phyloP scores from a whole-genome alignment of 2,888 invertebrate genomes.

The Petrolisthes manimaculis region DNA sequence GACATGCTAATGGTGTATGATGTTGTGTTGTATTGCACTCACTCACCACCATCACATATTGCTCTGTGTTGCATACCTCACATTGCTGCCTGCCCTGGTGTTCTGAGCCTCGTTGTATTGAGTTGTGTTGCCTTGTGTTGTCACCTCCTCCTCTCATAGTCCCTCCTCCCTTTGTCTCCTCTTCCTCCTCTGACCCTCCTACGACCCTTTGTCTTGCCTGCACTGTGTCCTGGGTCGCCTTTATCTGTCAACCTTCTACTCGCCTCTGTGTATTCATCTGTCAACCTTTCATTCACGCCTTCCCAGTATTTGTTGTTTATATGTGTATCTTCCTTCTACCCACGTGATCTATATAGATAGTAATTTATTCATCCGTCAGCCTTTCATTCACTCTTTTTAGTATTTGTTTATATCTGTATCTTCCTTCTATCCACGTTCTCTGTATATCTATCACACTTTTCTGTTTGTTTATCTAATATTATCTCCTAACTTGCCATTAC shows the following conservation, averaged over 20 bases:
- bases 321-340: not conserved
- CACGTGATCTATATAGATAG: not conserved
- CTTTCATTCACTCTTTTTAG: no score
- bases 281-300: not conserved
- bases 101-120: no score
- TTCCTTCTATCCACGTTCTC: no score
- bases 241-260: slow-evolving; percentile 39
- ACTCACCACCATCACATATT: no score
- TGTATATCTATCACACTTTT: no score
- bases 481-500: no score
- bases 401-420: no score
- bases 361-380: no score
- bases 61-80: no score
- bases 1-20: slow-evolving; percentile 5
- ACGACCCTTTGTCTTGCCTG: slow-evolving; percentile 35
- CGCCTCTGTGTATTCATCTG: not conserved
- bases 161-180: slow-evolving; percentile 48
- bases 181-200: slow-evolving; percentile 35
- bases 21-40: slow-evolving; percentile 47
- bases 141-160: slow-evolving; percentile 55
- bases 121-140: no score
- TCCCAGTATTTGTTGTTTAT: slow-evolving; percentile 3
- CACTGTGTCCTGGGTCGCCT: slow-evolving; percentile 43
- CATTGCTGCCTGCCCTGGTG: no score
- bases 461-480: no score